Evolutionary conservation across 2,888 invertebrate genomes (phyloP), one percentile per base, ranked within the genome.

Genomic region (Caradrina kadenii): DNA sequence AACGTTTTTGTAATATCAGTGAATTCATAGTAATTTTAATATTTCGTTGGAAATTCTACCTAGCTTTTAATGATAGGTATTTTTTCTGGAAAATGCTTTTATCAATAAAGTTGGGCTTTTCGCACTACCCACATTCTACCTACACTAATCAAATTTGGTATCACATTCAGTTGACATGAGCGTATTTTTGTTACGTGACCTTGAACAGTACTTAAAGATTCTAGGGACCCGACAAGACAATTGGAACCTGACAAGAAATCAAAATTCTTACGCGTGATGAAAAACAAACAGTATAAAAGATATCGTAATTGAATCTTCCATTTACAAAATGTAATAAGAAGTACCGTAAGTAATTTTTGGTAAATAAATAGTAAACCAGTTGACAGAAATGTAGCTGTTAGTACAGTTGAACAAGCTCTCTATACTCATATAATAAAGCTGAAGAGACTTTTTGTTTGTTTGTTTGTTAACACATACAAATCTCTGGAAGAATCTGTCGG

Each of bases 181-280:
- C 10, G 21, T 61, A 69, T 69, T 79, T 54, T 31, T 42, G 56
- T 67, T 45, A 54, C 58, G 4, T 0, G 21, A 55, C 35, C 54
- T 55, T 45, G 39, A 52, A 60, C 17, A 58, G 22, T 50, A 67
- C 65, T 75, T 69, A 17, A 48, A 21, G 26, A 82, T 82, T 82
- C 64, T 7, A 68, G 13, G 42, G 80, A 68, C 35, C 69, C 63
- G 70, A 74, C 73, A 62, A 82, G 49, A 70, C 65, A 69, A 63
- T 65, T 60, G 71, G 66, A 63, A 69, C 73, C 63, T 69, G 73
- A 60, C 31, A 52, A 70, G 66, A 74, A 83, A 81, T 83, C 69
- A 83, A 78, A 35, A 83, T 72, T 69, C 60, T 65, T 59, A 76
- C 76, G 54, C 35, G 50, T 22, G 50, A 63, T 76, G 73, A 70